Base-by-base conservation (phyloP, 2,113 vertebrate genomes). In the Marmota flaviventris region DNA sequence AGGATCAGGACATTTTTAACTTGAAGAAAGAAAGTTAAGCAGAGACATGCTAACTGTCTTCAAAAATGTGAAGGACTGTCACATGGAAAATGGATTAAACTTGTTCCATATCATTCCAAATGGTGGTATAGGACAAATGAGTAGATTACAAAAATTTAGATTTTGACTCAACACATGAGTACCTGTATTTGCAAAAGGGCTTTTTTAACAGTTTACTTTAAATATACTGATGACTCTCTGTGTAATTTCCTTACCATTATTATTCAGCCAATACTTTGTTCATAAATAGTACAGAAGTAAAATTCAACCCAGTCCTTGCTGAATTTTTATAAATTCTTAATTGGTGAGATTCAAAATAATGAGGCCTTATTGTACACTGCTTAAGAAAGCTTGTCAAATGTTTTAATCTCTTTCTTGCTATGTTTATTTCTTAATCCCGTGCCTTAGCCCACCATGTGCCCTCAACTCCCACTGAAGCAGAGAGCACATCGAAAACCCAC, bases 271-370 rank as follows among this genome's bases (percentile, higher is more conserved):
- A 96, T 91, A 89, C 34, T 94, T 92, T 79, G 82, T 85, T 95
- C 93, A 94, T 96, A 92, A 96, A 96, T 89, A 95, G 34, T 85
- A 92, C 29, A 96, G 56, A 94, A 85, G 93, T 93, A 97, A 97
- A 96, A 98, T 94, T 95, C 79, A 98, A 94, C 20, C 13, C n/a
- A 63, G 17, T 85, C 77, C n/a, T 96, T 83, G 75, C 63, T 94
- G 70, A 97, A 94, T 97, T 97, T 96, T 94, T 89, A 96, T 96
- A 93, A 97, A 89, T 95, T 97, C 70, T 96, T 97, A 93, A 97
- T 97, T 95, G 95, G 91, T 69, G 85, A 51, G 34, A 95, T 96
- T 95, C 95, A 95, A 94, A 97, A 91, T 93, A 97, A 96, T 97
- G 92, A 96, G 56, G 29, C 61, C 11, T 96, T 72, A 96, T 89